Conservation (phyloP, 1,140 invertebrate genomes). For the Physella acuta region DNA sequence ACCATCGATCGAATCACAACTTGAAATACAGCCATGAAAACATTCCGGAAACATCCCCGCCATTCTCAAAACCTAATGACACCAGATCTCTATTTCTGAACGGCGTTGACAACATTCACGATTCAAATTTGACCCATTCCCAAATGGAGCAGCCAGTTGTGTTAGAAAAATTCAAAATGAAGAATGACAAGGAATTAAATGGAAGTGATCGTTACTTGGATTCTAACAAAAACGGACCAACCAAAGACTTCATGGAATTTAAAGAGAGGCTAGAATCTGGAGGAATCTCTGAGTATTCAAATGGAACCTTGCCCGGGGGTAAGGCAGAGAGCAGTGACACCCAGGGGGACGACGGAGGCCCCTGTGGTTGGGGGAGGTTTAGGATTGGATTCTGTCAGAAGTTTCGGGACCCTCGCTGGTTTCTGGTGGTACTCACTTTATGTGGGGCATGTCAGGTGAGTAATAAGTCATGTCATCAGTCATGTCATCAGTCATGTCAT, state of each 20-base stretch:
- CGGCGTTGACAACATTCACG: neutral
- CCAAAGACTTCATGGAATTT: neutral
- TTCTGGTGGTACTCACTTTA: slow-evolving; percentile 72
- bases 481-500: too few relatives aligned
- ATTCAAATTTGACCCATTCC: neutral
- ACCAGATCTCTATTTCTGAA: neutral
- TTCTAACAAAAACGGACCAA: neutral
- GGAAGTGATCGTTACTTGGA: neutral
- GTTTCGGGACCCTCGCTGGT: slow-evolving; percentile 43
- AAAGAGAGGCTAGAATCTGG: neutral
- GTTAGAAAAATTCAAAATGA: neutral
- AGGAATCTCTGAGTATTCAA: neutral
- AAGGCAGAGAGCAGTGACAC: neutral
- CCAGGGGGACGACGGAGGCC: slow-evolving; percentile 27
- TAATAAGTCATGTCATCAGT: too few relatives aligned
- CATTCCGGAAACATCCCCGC: neutral
- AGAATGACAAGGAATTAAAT: neutral
- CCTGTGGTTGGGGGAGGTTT: slow-evolving; percentile 49
- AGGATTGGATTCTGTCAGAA: slow-evolving; percentile 38
- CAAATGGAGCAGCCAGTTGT: neutral
- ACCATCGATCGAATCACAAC: neutral
- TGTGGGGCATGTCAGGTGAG: slow-evolving; percentile 75
- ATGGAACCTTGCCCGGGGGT: neutral
- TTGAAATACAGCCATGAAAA: neutral
- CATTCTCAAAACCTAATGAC: neutral